Evolutionary conservation across 2,797 vertebrate species (phyloP).

Genomic region (Rhinella marina): DNA sequence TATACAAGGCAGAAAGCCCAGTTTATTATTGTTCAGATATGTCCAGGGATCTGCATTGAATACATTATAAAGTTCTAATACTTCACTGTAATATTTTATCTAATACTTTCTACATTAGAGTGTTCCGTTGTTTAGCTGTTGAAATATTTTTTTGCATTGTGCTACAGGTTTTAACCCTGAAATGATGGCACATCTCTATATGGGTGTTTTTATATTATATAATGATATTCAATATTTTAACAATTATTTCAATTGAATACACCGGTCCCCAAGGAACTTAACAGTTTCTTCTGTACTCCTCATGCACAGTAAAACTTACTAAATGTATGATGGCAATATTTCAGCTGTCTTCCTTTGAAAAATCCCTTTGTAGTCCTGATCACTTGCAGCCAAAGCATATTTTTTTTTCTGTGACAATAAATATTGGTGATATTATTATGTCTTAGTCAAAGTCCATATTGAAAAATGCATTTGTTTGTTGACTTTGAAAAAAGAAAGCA

Average conservation of each 20-base stretch:
- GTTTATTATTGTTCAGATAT: too few relatives aligned
- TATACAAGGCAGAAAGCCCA: too few relatives aligned
- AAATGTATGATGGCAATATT: not conserved
- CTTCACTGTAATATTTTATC: too few relatives aligned
- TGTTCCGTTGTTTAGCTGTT: too few relatives aligned
- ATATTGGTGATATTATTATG: not conserved
- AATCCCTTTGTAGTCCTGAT: slow-evolving; percentile 4
- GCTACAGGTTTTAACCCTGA: too few relatives aligned
- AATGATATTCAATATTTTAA: not conserved
- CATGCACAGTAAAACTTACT: not conserved
- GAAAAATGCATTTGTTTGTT: not conserved
- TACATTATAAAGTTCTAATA: too few relatives aligned
- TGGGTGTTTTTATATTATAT: not conserved
- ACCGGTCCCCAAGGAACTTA: not conserved
- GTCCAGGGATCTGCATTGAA: too few relatives aligned
- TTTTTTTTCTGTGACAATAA: not conserved
- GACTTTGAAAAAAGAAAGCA: not conserved
- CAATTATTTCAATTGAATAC: not conserved
- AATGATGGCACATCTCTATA: too few relatives aligned
- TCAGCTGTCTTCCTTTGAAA: not conserved
- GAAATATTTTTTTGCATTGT: too few relatives aligned
- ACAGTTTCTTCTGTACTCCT: not conserved
- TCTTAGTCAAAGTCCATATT: not conserved
- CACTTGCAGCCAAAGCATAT: not conserved
- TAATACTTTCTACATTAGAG: too few relatives aligned